Evolutionary conservation across 2,888 invertebrate genomes (phyloP).

Genomic region (Gymnoscelis rufifasciata): DNA sequence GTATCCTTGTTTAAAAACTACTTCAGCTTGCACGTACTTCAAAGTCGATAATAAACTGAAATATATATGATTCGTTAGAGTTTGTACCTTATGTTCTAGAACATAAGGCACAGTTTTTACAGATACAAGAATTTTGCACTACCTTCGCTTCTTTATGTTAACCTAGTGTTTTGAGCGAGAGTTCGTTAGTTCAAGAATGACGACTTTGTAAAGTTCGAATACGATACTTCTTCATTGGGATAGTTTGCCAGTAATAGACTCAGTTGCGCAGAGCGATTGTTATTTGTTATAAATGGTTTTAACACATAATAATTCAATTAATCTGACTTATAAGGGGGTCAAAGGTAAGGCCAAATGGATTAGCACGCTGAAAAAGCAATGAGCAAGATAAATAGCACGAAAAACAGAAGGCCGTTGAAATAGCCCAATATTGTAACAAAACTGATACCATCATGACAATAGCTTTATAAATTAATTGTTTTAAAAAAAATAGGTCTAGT

Average conservation of each 20-base stretch:
- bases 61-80: constrained; percentile 1
- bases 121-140: not conserved
- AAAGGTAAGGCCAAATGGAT: too few species aligned
- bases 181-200: constrained; percentile 27
- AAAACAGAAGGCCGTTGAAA: too few species aligned
- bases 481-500: too few species aligned
- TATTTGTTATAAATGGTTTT: too few species aligned
- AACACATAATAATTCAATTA: too few species aligned
- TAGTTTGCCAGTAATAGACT: not conserved
- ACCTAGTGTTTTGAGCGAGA: constrained; percentile 25
- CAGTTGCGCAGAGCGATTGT: too few species aligned
- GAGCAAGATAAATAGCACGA: too few species aligned
- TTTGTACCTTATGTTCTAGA: not conserved
- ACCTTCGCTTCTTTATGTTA: constrained; percentile 16
- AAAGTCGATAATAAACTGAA: not conserved
- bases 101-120: not conserved
- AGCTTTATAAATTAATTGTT: too few species aligned
- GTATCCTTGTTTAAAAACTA: not conserved
- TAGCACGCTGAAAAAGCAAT: too few species aligned
- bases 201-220: constrained; percentile 8
- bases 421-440: too few species aligned
- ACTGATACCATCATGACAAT: too few species aligned
- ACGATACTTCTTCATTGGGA: constrained; percentile 11
- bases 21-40: not conserved
- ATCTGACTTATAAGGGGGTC: too few species aligned